Conservation (phyloP, 2,113 vertebrate species). For the Pagrus major region DNA sequence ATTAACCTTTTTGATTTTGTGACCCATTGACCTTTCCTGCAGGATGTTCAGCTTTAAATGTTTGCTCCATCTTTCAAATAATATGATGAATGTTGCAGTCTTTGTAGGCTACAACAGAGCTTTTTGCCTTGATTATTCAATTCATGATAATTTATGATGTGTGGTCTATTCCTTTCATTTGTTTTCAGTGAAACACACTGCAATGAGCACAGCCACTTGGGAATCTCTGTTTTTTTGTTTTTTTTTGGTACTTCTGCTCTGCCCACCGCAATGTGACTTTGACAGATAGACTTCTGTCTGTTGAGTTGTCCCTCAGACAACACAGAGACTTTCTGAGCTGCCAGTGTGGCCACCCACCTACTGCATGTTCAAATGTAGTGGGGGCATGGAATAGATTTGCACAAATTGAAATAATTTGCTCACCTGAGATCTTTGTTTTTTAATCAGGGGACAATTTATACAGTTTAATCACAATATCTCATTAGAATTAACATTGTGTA, state of each 20-base stretch:
- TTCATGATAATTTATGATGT: constrained; percentile 11
- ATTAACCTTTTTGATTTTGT: neutral
- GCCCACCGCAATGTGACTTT: constrained; percentile 23
- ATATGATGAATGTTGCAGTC: neutral
- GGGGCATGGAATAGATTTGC: constrained; percentile 40
- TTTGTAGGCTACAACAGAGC: neutral
- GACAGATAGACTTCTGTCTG: constrained; percentile 11
- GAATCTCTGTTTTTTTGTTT: neutral
- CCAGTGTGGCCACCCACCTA: constrained; percentile 33
- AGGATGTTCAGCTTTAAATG: neutral
- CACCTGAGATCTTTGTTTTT: neutral
- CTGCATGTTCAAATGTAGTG: constrained; percentile 4
- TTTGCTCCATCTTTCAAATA: neutral
- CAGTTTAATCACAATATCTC: constrained; percentile 16
- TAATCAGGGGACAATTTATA: constrained; percentile 20
- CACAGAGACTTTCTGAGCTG: constrained; percentile 15
- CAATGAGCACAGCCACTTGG: neutral
- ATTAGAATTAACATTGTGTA: neutral
- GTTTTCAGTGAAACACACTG: neutral
- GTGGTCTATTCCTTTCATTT: neutral
- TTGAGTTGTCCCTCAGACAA: too few species aligned
- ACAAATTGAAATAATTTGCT: constrained; percentile 28
- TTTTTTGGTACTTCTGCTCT: neutral
- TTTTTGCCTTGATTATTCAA: constrained; percentile 4
- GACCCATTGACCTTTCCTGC: neutral